Evolutionary conservation across 2,888 invertebrate genomes (phyloP), one percentile per base, ranked within the genome.

Genomic region (Hedya salicella): DNA sequence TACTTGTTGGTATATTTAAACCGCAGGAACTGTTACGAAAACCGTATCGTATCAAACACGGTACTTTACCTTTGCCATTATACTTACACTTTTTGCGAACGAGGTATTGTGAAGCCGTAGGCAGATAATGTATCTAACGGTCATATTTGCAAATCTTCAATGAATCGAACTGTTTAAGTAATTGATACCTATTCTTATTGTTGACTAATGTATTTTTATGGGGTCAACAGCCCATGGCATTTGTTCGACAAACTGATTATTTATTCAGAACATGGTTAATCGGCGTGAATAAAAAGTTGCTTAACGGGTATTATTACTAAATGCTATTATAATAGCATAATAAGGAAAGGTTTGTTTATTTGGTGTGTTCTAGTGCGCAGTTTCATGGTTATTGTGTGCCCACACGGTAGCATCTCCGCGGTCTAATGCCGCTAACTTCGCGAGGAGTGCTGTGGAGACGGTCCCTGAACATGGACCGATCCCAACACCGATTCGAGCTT

Each of bases 401-500:
- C 75, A 77, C 65, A 77, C 80, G 67, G 68, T 78, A 62, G 86
- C 86, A 39, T 86, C 88, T 25, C 92, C 92, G 16, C 84, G 80
- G 13, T 75, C 82, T 3, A 76, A 82, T 40, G 73, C 78, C 44
- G 76, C 68, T 17, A 73, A 82, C 11, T 91, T 91, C 69, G 70
- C 77, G 13, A 80, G 92, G 49, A 89, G 86, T 70, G 85, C 85
- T 3, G 86, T 89, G 8, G 91, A 92, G 75, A 86, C 87, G 5
- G 76, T 89, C 13, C 92, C 92, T 9, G 78, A 82, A 62, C 92
- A 92, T 72, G 87, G 86, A 14, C 86, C 86, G 1, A 80, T 91
- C 44, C 81, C 86, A 6, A 72, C 83, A 25, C 97, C 97, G 0
- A 88, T 97, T 67, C 93, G 97, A 67, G 93, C 94, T 53, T 96